These are phyloP conservation scores for Scolopax bukidnonensis DNA, from an alignment of 2,797 vertebrate species.

Conservation along the genomic window DNA sequence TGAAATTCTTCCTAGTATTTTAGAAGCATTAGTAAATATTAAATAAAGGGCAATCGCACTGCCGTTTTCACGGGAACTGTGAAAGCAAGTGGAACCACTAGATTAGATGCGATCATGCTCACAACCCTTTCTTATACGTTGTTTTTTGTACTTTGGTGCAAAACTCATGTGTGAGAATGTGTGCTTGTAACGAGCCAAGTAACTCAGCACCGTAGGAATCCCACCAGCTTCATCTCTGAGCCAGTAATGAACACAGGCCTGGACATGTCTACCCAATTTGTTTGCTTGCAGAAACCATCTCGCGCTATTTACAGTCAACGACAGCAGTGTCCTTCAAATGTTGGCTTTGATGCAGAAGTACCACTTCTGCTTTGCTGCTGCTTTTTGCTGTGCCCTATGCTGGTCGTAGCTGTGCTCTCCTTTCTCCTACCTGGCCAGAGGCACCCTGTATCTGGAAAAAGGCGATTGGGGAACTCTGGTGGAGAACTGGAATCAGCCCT, in stretches of 20 bases:
- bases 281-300: conserved; percentile 4
- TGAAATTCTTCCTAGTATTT: not conserved
- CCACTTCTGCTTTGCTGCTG: not conserved
- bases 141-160: not conserved
- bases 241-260: not conserved
- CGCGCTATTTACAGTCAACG: not conserved
- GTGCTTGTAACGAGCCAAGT: not conserved
- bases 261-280: not conserved
- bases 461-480: fast-evolving
- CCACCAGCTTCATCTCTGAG: not conserved
- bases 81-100: not conserved
- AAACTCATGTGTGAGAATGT: not conserved
- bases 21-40: conserved; percentile 19
- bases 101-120: not conserved
- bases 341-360: not conserved
- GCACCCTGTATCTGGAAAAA: not conserved
- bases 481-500: not conserved
- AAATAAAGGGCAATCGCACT: not conserved
- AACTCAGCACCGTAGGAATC: not conserved
- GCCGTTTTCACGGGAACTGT: not conserved
- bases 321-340: not conserved
- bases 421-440: not conserved
- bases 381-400: not conserved
- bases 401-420: not conserved
- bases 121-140: not conserved